These are phyloP conservation scores for Sphaerophoria taeniata DNA, from an alignment of 2,888 invertebrate species.

Conservation along the genomic window DNA sequence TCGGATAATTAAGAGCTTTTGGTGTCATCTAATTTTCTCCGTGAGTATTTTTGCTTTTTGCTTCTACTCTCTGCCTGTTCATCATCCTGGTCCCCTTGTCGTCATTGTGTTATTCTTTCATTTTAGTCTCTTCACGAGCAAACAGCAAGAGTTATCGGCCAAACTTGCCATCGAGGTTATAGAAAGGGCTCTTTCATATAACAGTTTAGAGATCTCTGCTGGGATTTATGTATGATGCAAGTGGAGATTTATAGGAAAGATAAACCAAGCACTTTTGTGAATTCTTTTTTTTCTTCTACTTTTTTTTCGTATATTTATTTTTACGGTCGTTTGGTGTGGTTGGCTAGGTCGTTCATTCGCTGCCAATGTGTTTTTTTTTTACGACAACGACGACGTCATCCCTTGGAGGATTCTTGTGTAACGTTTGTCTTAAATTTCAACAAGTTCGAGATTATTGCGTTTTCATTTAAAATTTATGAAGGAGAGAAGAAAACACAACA, in stretches of 20 bases:
- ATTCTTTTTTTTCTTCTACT: not conserved
- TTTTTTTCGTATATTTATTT: slow-evolving; percentile 7
- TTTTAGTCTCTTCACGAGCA: slow-evolving; percentile 11
- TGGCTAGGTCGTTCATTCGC: not conserved
- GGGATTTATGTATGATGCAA: slow-evolving; percentile 69
- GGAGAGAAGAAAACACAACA: not conserved
- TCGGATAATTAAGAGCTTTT: slow-evolving; percentile 73
- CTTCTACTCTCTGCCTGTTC: not conserved
- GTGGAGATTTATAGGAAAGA: slow-evolving; percentile 67
- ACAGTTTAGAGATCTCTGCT: slow-evolving; percentile 65
- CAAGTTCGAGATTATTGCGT: slow-evolving; percentile 28
- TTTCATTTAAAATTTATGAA: slow-evolving; percentile 33
- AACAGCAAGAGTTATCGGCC: slow-evolving; percentile 37
- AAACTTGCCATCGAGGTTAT: slow-evolving; percentile 10
- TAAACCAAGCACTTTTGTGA: slow-evolving; percentile 47
- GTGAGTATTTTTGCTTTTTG: slow-evolving; percentile 21
- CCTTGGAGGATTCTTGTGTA: slow-evolving; percentile 38
- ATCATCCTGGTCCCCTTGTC: not conserved
- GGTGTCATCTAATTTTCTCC: slow-evolving; percentile 72
- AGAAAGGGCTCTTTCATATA: slow-evolving; percentile 28
- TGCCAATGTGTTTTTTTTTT: no score
- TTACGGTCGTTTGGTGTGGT: not conserved
- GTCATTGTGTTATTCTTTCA: slow-evolving; percentile 9
- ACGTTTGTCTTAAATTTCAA: slow-evolving; percentile 61
- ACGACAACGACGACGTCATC: slow-evolving; percentile 51